Conservation (phyloP, 2,888 invertebrate genomes). For the Drosophila kanekoi region DNA sequence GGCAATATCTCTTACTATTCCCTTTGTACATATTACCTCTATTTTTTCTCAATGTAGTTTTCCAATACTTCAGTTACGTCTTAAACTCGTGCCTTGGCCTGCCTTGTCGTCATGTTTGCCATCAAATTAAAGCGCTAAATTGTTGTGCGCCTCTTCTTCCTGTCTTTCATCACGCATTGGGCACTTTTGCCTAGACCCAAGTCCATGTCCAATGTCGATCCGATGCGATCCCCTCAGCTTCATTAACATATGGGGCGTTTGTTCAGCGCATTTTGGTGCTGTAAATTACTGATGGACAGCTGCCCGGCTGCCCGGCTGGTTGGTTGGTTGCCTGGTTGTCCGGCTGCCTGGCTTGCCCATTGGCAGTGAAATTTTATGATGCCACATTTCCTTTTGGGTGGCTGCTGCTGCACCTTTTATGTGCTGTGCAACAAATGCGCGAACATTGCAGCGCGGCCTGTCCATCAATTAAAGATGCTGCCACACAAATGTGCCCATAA, state of each 20-base stretch:
- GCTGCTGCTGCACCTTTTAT: constrained; percentile 47
- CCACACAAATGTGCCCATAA: constrained; percentile 68
- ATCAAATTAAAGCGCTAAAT: constrained; percentile 78
- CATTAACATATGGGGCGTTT: constrained; percentile 69
- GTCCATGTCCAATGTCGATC: constrained; percentile 48
- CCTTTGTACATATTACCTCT: background rate
- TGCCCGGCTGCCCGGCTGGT: constrained; percentile 21
- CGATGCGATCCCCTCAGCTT: constrained; percentile 44
- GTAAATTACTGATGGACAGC: constrained; percentile 66
- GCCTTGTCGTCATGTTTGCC: constrained; percentile 59
- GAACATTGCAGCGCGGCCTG: constrained; percentile 45
- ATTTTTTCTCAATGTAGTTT: constrained; percentile 33
- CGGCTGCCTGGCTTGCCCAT: constrained; percentile 17
- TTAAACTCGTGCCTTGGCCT: constrained; percentile 8
- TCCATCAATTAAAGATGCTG: constrained; percentile 67
- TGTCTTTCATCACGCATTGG: constrained; percentile 70
- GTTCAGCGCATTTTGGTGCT: constrained; percentile 27
- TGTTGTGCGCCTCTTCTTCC: constrained; percentile 60
- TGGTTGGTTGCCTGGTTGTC: background rate
- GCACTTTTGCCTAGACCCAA: constrained; percentile 26
- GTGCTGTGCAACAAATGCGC: constrained; percentile 61
- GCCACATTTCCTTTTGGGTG: constrained; percentile 54
- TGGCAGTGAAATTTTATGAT: constrained; percentile 74
- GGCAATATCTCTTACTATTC: too few species aligned
- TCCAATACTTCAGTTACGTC: background rate